Conservation (phyloP, 2,113 vertebrate genomes). For the Clarias gariepinus region DNA sequence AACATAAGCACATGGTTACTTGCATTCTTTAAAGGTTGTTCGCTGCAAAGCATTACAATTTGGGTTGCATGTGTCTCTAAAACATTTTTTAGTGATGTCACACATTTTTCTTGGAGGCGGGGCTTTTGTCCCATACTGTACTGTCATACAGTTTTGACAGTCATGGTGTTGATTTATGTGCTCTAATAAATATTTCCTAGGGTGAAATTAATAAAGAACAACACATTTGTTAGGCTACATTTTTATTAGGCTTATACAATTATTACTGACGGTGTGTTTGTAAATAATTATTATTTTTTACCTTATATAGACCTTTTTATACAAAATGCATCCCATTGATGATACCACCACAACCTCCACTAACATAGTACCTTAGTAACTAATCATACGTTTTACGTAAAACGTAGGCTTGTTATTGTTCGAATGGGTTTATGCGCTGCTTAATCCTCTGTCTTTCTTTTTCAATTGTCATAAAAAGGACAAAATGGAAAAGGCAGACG, state of each 20-base stretch:
- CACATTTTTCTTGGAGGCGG: background rate
- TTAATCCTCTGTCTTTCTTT: background rate
- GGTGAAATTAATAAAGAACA: background rate
- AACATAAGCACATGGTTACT: background rate
- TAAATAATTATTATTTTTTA: background rate
- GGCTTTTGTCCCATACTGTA: background rate
- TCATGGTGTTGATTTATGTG: background rate
- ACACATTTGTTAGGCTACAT: background rate
- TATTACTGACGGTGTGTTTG: background rate
- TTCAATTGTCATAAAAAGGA: slow-evolving; percentile 64
- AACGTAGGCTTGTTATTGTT: background rate
- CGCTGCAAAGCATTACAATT: background rate
- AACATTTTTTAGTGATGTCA: slow-evolving; percentile 6
- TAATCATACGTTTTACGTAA: background rate
- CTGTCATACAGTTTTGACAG: background rate
- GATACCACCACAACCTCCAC: background rate
- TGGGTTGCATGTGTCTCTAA: background rate
- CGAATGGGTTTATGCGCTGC: background rate
- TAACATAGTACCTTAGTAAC: background rate
- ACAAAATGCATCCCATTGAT: background rate
- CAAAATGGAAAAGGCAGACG: slow-evolving; percentile 97
- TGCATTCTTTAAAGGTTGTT: background rate
- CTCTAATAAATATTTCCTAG: background rate
- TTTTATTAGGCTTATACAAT: background rate
- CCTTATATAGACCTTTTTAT: background rate